These are phyloP conservation scores for Suncus etruscus DNA, from an alignment of 2,113 vertebrate species.

Conservation along the genomic window DNA sequence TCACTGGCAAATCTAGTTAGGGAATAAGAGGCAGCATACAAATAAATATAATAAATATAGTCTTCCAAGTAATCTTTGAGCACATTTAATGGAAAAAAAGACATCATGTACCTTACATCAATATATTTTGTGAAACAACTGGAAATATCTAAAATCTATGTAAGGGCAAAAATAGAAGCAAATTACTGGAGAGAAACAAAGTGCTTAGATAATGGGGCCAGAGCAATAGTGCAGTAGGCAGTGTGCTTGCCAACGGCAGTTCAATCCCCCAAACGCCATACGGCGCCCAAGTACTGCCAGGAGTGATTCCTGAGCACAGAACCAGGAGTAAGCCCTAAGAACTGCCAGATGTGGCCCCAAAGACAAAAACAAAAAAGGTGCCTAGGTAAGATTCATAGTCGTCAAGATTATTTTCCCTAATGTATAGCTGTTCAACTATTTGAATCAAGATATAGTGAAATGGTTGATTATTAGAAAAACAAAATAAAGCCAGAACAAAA, in stretches of 20 bases:
- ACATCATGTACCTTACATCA: background rate
- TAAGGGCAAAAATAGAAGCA: conserved; percentile 7
- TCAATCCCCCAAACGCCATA: too few relatives aligned
- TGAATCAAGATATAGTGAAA: conserved; percentile 43
- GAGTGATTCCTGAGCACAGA: too few relatives aligned
- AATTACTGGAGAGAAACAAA: conserved; percentile 47
- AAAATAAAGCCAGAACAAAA: background rate
- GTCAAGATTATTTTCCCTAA: conserved; percentile 52
- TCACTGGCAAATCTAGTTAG: conserved; percentile 40
- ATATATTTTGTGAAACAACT: conserved; percentile 31
- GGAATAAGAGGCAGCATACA: conserved; percentile 36
- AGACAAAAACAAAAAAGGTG: too few relatives aligned
- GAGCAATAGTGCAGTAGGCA: too few relatives aligned
- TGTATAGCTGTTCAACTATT: conserved; percentile 14
- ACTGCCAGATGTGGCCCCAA: too few relatives aligned
- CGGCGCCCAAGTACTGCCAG: too few relatives aligned
- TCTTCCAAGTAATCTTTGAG: background rate
- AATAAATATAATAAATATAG: conserved; percentile 28
- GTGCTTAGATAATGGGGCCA: background rate
- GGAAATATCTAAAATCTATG: background rate
- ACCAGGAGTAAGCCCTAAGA: too few relatives aligned
- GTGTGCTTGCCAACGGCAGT: too few relatives aligned
- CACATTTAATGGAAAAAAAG: conserved; percentile 35
- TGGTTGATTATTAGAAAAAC: conserved; percentile 40
- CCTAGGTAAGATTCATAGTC: conserved; percentile 11